Percentiles rank a stretch among this genome's conserved stretches.
Conservation (phyloP, 2,113 vertebrate genomes). For the Leptobrachium ailaonicum region DNA sequence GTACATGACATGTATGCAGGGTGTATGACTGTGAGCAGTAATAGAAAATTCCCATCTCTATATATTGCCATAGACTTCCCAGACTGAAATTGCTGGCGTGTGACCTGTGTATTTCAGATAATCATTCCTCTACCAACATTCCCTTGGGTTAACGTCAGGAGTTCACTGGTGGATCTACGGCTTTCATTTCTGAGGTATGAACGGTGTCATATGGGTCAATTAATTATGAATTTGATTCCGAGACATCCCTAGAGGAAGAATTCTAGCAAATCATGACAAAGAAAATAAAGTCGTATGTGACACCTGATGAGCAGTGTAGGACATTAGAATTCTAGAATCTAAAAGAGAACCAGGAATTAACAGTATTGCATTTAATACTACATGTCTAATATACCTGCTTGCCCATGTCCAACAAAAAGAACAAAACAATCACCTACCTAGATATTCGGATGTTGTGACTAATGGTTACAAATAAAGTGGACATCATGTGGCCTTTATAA, state of each 20-base stretch:
- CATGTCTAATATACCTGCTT: no score
- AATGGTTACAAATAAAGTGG: no score
- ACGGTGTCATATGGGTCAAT: conserved; percentile 32
- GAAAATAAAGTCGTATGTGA: not conserved
- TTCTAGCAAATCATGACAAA: not conserved
- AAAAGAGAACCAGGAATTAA: not conserved
- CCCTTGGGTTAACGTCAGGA: conserved; percentile 7
- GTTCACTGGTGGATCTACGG: conserved; percentile 30
- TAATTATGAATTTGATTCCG: conserved; percentile 42
- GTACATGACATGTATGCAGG: conserved; percentile 19
- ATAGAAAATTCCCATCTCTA: conserved; percentile 14
- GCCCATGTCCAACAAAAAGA: no score
- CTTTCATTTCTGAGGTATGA: conserved; percentile 25
- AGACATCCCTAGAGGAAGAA: conserved; percentile 5
- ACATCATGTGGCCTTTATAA: no score
- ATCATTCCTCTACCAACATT: conserved; percentile 43
- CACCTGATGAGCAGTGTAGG: not conserved
- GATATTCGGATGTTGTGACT: no score
- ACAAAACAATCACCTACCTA: no score
- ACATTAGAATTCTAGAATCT: not conserved
- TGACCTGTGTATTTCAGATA: conserved; percentile 41
- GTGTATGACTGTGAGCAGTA: conserved; percentile 12
- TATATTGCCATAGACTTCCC: conserved; percentile 5
- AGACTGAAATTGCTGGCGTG: conserved; percentile 28
- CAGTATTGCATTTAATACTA: no score